Conservation (phyloP, 2,113 vertebrate species). For the Cebidichthys violaceus region DNA sequence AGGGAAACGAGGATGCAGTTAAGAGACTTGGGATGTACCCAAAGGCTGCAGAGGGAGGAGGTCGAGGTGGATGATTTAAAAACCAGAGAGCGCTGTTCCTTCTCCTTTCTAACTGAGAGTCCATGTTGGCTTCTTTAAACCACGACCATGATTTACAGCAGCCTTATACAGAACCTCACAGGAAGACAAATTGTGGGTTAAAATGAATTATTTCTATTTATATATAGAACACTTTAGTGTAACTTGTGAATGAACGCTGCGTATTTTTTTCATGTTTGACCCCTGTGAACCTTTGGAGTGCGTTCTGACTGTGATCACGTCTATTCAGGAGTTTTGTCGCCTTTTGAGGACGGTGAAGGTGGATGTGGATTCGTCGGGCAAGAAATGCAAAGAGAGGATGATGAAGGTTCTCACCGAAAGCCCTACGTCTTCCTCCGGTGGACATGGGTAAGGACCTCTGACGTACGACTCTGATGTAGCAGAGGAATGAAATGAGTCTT, state of each 20-base stretch:
- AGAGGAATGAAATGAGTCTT: background rate
- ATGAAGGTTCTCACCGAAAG: slow-evolving; percentile 89
- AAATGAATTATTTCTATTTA: too few species aligned
- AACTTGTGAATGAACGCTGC: background rate
- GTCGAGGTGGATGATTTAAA: too few species aligned
- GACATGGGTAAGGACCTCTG: slow-evolving; percentile 23
- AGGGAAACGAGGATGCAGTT: too few species aligned
- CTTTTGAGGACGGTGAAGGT: slow-evolving; percentile 92
- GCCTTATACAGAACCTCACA: too few species aligned
- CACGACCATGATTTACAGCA: too few species aligned
- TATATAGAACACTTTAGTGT: background rate
- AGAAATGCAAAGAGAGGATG: slow-evolving; percentile 96
- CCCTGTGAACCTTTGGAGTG: background rate
- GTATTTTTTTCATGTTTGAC: background rate
- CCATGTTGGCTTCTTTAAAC: too few species aligned
- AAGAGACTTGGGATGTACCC: too few species aligned
- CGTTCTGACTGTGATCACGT: background rate
- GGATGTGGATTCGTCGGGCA: slow-evolving; percentile 93
- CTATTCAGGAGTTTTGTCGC: slow-evolving; percentile 82
- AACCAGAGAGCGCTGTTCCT: too few species aligned
- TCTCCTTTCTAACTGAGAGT: too few species aligned
- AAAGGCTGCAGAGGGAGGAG: too few species aligned
- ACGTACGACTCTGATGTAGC: background rate
- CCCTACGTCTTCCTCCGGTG: slow-evolving; percentile 67
- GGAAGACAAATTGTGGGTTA: too few species aligned